Base-by-base conservation (phyloP, 1,140 invertebrate species). In the Neodiprion pinetum region DNA sequence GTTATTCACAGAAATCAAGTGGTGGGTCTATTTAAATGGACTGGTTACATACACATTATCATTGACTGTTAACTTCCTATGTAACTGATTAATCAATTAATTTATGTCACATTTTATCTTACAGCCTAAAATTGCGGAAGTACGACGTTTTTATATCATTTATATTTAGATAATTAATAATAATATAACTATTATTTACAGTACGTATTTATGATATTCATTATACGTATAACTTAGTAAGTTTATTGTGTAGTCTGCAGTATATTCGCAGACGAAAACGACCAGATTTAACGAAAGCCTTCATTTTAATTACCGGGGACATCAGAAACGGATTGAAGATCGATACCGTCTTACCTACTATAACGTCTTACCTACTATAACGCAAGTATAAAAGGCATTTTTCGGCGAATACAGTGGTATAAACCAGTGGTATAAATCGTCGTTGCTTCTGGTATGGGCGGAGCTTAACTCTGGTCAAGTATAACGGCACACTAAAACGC, bases 401-500 rank as follows among this genome's bases (percentile, higher is more conserved):
- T 50, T 77, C 77, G 17, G 17, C 17, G 17, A 21, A 21, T 21
- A 21, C 17, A 21, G 17, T 21, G 17, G 17, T 21, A 21, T 21
- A 21, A 21, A 21, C 17, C 0, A 21, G 17, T 21, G 17, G 17
- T 21, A 21, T 21, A 21, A 21, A 21, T 21, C 17, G 17, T 21
- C 17, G 17, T 21, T 21, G 17, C 17, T 21, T 21, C 17, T 21
- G 17, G 17, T 21, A 21, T 21, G 17, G 17, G 17, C 17, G 17
- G 17, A 21, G 17, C 17, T 21, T 21, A 21, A 75, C 74, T 74
- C 49, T 71, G 72, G 7, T 76, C 71, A 7, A 69, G 61, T 75
- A 28, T 23, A 69, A 75, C 74, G 75, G 72, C 74, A 74, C 75
- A 78, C 76, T 75, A 76, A 71, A 72, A 77, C 75, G 73, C 17